Percentiles rank a stretch among this genome's conserved stretches.
Evolutionary conservation across 1,140 invertebrate species (phyloP).

Genomic region (Brachionus rubens): DNA sequence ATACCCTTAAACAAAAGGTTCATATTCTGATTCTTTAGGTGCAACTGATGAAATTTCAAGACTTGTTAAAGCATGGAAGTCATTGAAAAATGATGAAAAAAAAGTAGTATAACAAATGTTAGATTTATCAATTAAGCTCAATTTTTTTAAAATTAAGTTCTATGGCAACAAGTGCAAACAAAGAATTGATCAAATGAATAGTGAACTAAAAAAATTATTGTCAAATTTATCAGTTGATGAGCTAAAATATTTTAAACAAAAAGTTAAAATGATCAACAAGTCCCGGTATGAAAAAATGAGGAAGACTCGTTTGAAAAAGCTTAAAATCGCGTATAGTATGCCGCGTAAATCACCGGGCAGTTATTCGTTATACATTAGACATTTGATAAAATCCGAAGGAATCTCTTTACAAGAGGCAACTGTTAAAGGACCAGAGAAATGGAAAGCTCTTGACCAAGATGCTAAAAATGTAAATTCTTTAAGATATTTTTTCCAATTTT

Average conservation of each 20-base stretch:
- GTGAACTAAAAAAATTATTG: slow-evolving; percentile 5
- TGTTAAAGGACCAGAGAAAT: not conserved
- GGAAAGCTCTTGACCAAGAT: not conserved
- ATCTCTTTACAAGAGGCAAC: not conserved
- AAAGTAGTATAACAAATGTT: no score
- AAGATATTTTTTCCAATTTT: not conserved
- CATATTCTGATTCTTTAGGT: no score
- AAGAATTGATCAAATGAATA: not conserved
- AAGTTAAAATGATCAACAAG: not conserved
- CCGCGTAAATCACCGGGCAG: not conserved
- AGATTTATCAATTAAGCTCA: no score
- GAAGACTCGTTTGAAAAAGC: not conserved
- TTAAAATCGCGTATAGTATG: not conserved
- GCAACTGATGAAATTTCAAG: no score
- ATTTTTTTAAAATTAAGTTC: not conserved
- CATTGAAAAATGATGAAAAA: no score
- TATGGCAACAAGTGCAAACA: not conserved
- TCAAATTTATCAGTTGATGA: slow-evolving; percentile 3
- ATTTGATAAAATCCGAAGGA: not conserved
- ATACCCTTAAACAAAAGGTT: no score
- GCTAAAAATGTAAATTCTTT: slow-evolving; percentile 12
- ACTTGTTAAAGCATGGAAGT: no score
- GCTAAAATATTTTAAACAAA: slow-evolving; percentile 31
- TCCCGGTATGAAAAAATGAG: not conserved
- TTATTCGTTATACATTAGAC: not conserved